A percentile compares a stretch with the other conserved stretches of the same genome.
These are phyloP conservation scores for Drosophila borealis DNA, from an alignment of 2,888 invertebrate species.

Conservation along the genomic window DNA sequence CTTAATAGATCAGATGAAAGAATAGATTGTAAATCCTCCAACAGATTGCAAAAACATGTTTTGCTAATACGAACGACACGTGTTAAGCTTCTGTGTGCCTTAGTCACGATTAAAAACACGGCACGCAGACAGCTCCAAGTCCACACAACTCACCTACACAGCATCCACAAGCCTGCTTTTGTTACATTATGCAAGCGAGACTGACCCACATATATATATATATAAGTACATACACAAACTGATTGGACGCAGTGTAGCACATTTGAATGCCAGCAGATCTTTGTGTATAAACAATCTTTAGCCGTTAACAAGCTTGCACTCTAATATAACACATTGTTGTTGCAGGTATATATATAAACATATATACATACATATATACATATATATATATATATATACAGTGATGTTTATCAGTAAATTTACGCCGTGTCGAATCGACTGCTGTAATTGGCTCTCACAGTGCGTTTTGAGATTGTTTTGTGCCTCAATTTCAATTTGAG, in stretches of 20 bases:
- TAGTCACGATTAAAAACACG: not conserved
- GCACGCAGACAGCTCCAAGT: slow-evolving; percentile 10
- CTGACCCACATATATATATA: slow-evolving; percentile 44
- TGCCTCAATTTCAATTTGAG: slow-evolving; percentile 75
- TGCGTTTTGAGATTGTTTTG: slow-evolving; percentile 64
- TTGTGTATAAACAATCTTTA: slow-evolving; percentile 60
- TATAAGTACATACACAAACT: slow-evolving; percentile 1
- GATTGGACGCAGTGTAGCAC: slow-evolving; percentile 13
- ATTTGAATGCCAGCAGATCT: slow-evolving; percentile 44
- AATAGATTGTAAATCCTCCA: too few relatives aligned
- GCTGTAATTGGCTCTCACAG: slow-evolving; percentile 48
- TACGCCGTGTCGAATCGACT: slow-evolving; percentile 62
- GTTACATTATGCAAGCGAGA: slow-evolving; percentile 66
- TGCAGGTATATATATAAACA: slow-evolving; percentile 34
- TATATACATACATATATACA: slow-evolving; percentile 15
- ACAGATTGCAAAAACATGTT: too few relatives aligned
- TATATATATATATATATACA: slow-evolving; percentile 40
- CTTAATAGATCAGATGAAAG: too few relatives aligned
- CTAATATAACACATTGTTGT: slow-evolving; percentile 61
- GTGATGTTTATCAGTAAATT: slow-evolving; percentile 67
- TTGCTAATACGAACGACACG: not conserved
- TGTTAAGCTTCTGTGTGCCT: not conserved
- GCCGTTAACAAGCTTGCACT: slow-evolving; percentile 76
- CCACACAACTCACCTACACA: not conserved
- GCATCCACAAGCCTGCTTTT: slow-evolving; percentile 20